Percentiles rank a stretch among this genome's conserved stretches.
These are phyloP conservation scores for Zelleria hepariella DNA, from an alignment of 2,888 invertebrate genomes.

Conservation along the genomic window DNA sequence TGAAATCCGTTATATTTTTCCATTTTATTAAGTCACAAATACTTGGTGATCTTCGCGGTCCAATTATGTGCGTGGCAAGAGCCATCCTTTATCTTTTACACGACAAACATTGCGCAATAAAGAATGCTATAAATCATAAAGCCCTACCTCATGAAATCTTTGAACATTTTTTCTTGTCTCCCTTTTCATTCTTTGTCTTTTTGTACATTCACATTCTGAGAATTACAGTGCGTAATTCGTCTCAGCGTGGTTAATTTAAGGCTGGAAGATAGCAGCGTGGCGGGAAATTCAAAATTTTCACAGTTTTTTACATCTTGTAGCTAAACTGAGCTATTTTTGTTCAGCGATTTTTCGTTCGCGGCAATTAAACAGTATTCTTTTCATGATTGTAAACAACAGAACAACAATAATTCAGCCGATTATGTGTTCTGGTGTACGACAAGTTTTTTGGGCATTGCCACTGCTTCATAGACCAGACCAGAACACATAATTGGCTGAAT, in stretches of 20 bases:
- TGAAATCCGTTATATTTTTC: too few relatives aligned
- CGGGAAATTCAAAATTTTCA: background rate
- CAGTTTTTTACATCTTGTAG: too few relatives aligned
- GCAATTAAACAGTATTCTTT: too few relatives aligned
- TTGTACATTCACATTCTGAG: background rate
- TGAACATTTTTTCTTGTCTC: background rate
- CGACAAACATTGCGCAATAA: conserved; percentile 41
- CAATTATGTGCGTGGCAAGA: conserved; percentile 21
- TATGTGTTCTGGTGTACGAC: too few relatives aligned
- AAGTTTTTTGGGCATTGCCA: too few relatives aligned
- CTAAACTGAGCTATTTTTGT: too few relatives aligned
- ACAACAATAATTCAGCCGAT: too few relatives aligned
- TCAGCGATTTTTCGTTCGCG: too few relatives aligned
- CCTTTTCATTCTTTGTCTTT: conserved; percentile 2
- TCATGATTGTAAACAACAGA: too few relatives aligned
- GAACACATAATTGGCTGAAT: too few relatives aligned
- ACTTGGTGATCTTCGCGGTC: conserved; percentile 13
- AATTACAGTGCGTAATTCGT: background rate
- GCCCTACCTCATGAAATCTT: conserved; percentile 23
- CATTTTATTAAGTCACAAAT: too few relatives aligned
- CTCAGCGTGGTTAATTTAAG: background rate
- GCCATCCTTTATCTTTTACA: conserved; percentile 29
- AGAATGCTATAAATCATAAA: conserved; percentile 36
- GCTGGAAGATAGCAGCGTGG: background rate
- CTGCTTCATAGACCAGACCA: too few relatives aligned